phyloP scores from a whole-genome alignment of 2,113 vertebrate species.

The Saccopteryx bilineata region DNA sequence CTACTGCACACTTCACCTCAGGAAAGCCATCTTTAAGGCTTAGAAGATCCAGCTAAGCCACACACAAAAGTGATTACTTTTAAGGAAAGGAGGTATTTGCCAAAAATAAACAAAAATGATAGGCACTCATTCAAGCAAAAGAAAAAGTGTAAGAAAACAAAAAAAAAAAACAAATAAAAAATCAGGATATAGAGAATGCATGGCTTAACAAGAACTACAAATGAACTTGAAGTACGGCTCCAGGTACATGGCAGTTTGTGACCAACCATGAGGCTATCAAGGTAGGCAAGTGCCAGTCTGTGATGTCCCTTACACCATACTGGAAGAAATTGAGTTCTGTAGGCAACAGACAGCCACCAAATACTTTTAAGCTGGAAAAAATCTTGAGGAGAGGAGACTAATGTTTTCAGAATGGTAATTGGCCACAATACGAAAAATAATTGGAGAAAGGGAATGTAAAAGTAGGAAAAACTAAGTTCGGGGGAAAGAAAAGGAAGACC shows the following conservation, averaged over 20 bases:
- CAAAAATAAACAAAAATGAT: slow-evolving; percentile 33
- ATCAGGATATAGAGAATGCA: not conserved
- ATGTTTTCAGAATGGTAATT: not conserved
- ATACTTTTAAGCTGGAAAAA: not conserved
- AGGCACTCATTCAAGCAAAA: not conserved
- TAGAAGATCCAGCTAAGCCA: not conserved
- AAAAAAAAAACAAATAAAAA: not conserved
- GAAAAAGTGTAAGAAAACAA: not conserved
- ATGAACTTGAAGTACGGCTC: not conserved
- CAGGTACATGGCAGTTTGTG: not conserved
- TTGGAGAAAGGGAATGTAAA: not conserved
- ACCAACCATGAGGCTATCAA: not conserved
- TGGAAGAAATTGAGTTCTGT: not conserved
- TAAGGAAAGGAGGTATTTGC: slow-evolving; percentile 12
- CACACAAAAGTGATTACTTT: not conserved
- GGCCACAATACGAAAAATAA: not conserved
- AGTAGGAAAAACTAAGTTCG: not conserved
- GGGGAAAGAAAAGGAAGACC: not conserved
- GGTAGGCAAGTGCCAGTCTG: not conserved
- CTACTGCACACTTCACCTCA: not conserved
- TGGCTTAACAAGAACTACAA: not conserved
- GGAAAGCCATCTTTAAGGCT: not conserved
- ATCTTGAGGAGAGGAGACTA: not conserved
- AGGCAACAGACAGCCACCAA: not conserved
- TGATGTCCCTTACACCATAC: not conserved